Evolutionary conservation across 2,888 invertebrate species (phyloP).

Genomic region (Helleia helle): DNA sequence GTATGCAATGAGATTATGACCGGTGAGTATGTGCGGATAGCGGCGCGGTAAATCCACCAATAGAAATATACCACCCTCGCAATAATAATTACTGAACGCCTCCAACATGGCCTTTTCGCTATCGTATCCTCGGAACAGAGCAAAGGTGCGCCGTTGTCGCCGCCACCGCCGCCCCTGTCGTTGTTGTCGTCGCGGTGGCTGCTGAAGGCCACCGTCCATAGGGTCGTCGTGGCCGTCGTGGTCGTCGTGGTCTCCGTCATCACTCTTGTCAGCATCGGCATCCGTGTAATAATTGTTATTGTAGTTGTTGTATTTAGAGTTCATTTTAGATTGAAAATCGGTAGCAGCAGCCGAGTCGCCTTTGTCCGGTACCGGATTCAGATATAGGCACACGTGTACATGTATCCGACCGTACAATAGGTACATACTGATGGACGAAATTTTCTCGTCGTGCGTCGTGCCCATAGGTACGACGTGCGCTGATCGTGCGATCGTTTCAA

Average conservation of each 20-base stretch:
- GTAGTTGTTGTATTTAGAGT: conserved; percentile 2
- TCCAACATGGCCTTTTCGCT: conserved; percentile 6
- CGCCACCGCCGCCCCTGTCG: too few species aligned
- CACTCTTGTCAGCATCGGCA: too few species aligned
- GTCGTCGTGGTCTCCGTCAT: too few species aligned
- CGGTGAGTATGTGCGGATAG: conserved; percentile 4
- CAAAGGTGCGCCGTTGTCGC: neutral
- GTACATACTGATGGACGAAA: conserved; percentile 6
- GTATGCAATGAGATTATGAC: neutral
- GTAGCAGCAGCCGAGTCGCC: conserved; percentile 1
- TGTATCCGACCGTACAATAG: conserved; percentile 1
- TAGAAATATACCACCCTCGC: conserved; percentile 3
- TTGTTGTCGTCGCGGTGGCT: too few species aligned
- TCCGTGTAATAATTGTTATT: too few species aligned
- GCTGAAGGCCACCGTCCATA: neutral
- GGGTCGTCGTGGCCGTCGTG: neutral
- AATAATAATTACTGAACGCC: conserved; percentile 5
- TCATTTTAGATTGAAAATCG: conserved; percentile 4
- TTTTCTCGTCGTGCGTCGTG: conserved; percentile 7
- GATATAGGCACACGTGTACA: conserved; percentile 6
- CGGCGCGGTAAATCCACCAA: conserved; percentile 6
- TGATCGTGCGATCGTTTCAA: conserved; percentile 3
- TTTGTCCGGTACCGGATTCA: neutral
- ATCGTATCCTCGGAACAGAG: conserved; percentile 6
- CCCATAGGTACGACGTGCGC: conserved; percentile 4